Conservation (phyloP, 2,888 invertebrate genomes). For the Drosophila fungiperda region DNA sequence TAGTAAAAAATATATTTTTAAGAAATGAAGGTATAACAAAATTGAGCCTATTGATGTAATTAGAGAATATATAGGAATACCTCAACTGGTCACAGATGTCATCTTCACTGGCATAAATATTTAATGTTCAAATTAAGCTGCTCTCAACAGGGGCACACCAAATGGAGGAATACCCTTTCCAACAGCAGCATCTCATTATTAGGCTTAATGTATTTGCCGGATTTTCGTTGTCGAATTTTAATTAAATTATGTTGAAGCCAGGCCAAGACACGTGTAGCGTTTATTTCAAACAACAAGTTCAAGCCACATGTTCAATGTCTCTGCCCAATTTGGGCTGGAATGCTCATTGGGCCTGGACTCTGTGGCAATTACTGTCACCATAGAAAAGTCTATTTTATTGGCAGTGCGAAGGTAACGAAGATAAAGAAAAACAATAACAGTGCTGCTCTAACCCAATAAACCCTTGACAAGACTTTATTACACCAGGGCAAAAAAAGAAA, state of each 20-base stretch:
- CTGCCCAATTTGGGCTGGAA: slow-evolving; percentile 8
- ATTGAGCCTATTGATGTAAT: neutral
- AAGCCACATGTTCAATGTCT: slow-evolving; percentile 62
- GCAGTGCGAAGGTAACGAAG: slow-evolving; percentile 45
- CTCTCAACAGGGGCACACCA: neutral
- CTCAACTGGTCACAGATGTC: neutral
- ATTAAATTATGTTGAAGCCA: slow-evolving; percentile 65
- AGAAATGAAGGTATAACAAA: neutral
- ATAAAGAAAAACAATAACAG: neutral
- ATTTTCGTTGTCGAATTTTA: slow-evolving; percentile 77
- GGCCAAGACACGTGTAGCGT: slow-evolving; percentile 48
- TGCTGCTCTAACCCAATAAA: slow-evolving; percentile 51
- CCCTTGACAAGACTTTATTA: slow-evolving; percentile 48
- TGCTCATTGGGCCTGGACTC: slow-evolving; percentile 3
- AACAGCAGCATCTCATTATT: slow-evolving; percentile 21
- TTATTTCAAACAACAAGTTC: slow-evolving; percentile 36
- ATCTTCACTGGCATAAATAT: neutral
- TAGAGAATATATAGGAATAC: neutral
- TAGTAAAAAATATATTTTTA: neutral
- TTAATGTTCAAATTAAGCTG: neutral
- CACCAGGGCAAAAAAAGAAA: slow-evolving; percentile 22
- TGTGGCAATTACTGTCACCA: slow-evolving; percentile 42
- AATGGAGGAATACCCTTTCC: neutral
- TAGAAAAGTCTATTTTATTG: slow-evolving; percentile 33
- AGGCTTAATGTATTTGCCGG: slow-evolving; percentile 64